Evolutionary conservation across 1,140 invertebrate genomes (phyloP).

Genomic region (Lucilia cuprina): DNA sequence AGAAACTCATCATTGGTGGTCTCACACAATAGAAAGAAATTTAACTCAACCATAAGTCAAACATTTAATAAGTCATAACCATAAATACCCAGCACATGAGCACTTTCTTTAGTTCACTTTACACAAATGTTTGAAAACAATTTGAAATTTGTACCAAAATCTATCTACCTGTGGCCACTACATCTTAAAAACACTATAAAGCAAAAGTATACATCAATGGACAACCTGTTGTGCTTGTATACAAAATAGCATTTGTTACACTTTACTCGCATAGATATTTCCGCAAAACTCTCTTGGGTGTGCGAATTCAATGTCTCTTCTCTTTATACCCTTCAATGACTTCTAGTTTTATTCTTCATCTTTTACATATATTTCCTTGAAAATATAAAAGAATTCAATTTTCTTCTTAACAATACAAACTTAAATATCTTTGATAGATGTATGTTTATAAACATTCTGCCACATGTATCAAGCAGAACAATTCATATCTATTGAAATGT

Average conservation of each 20-base stretch:
- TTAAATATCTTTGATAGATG: conserved; percentile 22
- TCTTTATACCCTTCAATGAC: neutral
- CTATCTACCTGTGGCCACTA: no score
- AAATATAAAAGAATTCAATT: neutral
- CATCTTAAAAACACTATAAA: no score
- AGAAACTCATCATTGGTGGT: neutral
- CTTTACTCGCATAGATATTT: neutral
- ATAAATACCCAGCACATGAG: neutral
- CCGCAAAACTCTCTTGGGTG: neutral
- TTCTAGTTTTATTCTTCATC: neutral
- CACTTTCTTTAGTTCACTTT: neutral
- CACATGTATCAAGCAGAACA: neutral
- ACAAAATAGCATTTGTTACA: conserved; percentile 28
- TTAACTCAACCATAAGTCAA: conserved; percentile 6
- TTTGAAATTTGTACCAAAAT: neutral
- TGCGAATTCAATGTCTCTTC: neutral
- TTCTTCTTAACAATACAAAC: conserved; percentile 2
- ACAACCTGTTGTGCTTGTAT: conserved; percentile 26
- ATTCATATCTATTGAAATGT: conserved; percentile 3
- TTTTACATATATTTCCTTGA: neutral
- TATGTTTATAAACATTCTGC: conserved; percentile 10
- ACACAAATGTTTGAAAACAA: neutral
- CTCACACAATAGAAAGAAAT: neutral
- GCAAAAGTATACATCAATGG: neutral
- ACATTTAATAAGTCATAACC: conserved; percentile 14